These are phyloP conservation scores for Mythimna albipuncta DNA, from an alignment of 2,888 invertebrate genomes.

Conservation along the genomic window DNA sequence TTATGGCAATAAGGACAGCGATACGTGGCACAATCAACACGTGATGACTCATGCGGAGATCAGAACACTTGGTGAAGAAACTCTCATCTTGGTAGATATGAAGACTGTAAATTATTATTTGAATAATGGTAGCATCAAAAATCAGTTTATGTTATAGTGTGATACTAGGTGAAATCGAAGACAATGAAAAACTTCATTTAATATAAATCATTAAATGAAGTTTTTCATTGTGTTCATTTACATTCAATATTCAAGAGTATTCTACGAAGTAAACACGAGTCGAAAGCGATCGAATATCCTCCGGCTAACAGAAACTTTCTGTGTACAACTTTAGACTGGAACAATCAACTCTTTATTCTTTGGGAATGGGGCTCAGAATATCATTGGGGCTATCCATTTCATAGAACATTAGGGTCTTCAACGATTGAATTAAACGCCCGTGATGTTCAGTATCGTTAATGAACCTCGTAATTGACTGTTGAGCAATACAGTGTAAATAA, in stretches of 20 bases:
- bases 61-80: conserved; percentile 20
- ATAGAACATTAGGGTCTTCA: conserved; percentile 30
- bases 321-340: conserved; percentile 1
- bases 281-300: conserved; percentile 21
- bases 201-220: too few relatives aligned
- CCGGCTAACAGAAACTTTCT: conserved; percentile 28
- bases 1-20: conserved; percentile 48
- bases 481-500: neutral
- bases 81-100: too few relatives aligned
- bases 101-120: neutral
- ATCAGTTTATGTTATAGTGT: neutral
- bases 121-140: neutral
- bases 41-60: conserved; percentile 45
- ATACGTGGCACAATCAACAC: conserved; percentile 42
- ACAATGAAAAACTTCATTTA: neutral
- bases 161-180: neutral
- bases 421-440: conserved; percentile 21
- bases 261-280: neutral
- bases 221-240: too few relatives aligned
- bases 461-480: conserved; percentile 21
- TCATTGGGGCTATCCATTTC: conserved; percentile 20
- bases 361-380: conserved; percentile 14
- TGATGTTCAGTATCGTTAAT: conserved; percentile 24
- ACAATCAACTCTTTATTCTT: conserved; percentile 41
- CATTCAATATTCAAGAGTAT: neutral